Conservation (phyloP, 2,888 invertebrate genomes). For the Eugnorisma glareosa region DNA sequence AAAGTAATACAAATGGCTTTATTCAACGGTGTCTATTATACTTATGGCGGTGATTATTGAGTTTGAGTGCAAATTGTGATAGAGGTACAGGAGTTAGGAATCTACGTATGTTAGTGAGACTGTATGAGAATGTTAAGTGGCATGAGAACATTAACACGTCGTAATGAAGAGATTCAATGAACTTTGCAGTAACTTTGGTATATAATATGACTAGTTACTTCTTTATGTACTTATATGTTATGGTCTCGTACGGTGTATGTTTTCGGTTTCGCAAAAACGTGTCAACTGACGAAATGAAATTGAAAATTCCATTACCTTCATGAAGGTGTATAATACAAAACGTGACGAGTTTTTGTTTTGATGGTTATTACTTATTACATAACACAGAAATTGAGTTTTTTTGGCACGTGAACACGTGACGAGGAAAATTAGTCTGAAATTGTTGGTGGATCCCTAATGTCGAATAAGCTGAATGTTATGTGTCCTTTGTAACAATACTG, state of each 20-base stretch:
- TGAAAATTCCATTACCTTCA: conserved; percentile 62
- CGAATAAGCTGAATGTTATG: conserved; percentile 36
- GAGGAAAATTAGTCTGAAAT: conserved; percentile 18
- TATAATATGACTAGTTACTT: neutral
- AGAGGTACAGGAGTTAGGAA: conserved; percentile 12
- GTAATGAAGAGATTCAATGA: conserved; percentile 52
- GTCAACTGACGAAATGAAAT: conserved; percentile 51
- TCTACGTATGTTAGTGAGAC: conserved; percentile 25
- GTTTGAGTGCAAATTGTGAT: conserved; percentile 43
- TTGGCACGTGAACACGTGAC: conserved; percentile 24
- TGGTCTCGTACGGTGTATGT: neutral
- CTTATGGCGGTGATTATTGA: conserved; percentile 42
- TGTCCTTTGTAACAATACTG: neutral
- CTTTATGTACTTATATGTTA: neutral
- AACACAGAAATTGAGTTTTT: conserved; percentile 45
- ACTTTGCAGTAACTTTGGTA: conserved; percentile 6
- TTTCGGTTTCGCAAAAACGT: conserved; percentile 26
- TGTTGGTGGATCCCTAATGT: conserved; percentile 28
- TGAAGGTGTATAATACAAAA: conserved; percentile 53
- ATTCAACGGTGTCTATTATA: conserved; percentile 49
- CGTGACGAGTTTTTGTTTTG: conserved; percentile 65
- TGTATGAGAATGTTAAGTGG: conserved; percentile 36
- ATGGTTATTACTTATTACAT: conserved; percentile 64
- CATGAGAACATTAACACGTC: conserved; percentile 44
- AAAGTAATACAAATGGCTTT: conserved; percentile 63